phyloP scores from a whole-genome alignment of 2,113 vertebrate species.

The Sorex fumeus region DNA sequence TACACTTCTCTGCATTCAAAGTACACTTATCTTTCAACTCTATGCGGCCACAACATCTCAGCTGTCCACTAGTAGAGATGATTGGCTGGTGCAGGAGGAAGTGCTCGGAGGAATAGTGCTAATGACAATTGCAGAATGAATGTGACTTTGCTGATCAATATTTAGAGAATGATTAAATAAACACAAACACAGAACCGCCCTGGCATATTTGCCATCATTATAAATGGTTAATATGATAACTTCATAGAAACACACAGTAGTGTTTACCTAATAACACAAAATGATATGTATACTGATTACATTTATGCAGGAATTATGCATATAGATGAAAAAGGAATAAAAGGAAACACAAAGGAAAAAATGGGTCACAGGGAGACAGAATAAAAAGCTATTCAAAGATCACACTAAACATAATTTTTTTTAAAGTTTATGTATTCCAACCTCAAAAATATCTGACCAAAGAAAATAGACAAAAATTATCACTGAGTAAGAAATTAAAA shows the following conservation, averaged over 20 bases:
- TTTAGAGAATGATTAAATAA: constrained; percentile 26
- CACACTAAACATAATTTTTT: not conserved
- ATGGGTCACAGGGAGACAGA: not conserved
- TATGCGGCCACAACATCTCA: rapidly evolving
- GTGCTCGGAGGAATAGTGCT: not conserved
- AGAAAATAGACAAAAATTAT: constrained; percentile 60
- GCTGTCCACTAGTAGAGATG: not conserved
- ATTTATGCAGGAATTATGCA: constrained; percentile 58
- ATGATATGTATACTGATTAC: constrained; percentile 33
- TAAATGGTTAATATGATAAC: constrained; percentile 34
- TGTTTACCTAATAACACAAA: constrained; percentile 71
- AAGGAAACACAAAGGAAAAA: constrained; percentile 24
- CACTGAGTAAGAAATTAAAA: constrained; percentile 9
- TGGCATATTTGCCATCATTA: not conserved
- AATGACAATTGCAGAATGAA: not conserved
- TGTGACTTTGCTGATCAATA: not conserved
- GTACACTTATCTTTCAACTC: not conserved
- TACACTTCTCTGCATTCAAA: not conserved
- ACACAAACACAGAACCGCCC: not conserved
- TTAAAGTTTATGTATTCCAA: not conserved
- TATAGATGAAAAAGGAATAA: not conserved
- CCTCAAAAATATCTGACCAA: constrained; percentile 3
- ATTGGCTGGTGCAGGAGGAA: not conserved
- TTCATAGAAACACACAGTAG: constrained; percentile 1
- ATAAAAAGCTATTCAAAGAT: constrained; percentile 30